Evolutionary conservation across 1,140 invertebrate species (phyloP), one percentile per base, ranked within the genome.

Genomic region (Zophobas atratus): DNA sequence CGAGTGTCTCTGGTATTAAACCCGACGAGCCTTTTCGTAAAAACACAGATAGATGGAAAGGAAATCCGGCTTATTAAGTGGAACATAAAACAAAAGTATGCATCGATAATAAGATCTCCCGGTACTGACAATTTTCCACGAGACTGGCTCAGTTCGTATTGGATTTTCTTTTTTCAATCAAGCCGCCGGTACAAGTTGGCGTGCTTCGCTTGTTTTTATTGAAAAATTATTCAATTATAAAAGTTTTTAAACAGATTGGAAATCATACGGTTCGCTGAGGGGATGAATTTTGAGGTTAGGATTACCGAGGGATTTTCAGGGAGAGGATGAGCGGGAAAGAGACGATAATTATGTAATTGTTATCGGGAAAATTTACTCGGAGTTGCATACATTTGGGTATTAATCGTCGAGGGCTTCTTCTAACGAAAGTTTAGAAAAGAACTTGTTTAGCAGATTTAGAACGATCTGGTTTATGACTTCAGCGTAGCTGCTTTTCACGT

Each of bases 181-280:
- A 77, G 76, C 57, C 71, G 72, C 77, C 63, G 43, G 49, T 76
- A 70, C 70, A 77, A 77, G 73, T 79, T 81, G 49, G 56, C 82
- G 82, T 80, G 84, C 82, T 84, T 81, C 82, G 83, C 83, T 85
- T 85, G 84, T 85, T 85, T 85, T 85, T 85, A 85, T 85, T 85
- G 84, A 85, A 85, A 85, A 85, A 85, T 85, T 85, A 85, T 85
- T 85, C 84, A 85, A 85, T 85, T 85, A 85, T 84, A 83, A 84
- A 75, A 84, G 84, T 84, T 84, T 84, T 84, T 81, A 84, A 84
- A 84, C 83, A 84, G 84, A 84, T 84, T 84, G 84, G 81, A 84
- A 84, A 84, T 84, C 84, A 83, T 78, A 81, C 80, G 83, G 75
- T 82, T 79, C 79, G 77, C 51, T 79, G 77, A 43, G 76, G 72